Conservation (phyloP, 2,888 invertebrate genomes). For the Zonitis immaculata region DNA sequence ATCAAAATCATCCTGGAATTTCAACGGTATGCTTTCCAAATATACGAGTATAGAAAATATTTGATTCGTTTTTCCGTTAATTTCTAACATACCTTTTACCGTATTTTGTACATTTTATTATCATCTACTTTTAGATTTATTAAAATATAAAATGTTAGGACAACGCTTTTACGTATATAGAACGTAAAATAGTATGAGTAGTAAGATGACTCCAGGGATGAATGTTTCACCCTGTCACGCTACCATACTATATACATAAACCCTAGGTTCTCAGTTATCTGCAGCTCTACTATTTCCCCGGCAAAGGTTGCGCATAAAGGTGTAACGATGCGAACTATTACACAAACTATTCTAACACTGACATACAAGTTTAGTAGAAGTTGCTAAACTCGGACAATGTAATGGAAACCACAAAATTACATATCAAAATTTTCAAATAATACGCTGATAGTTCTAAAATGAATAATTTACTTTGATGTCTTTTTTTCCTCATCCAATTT, state of each 20-base stretch:
- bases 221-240: conserved; percentile 19
- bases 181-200: conserved; percentile 20
- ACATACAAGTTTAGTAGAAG: conserved; percentile 1
- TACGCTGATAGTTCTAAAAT: too few species aligned
- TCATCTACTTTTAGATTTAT: conserved; percentile 13
- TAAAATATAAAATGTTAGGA: conserved; percentile 21
- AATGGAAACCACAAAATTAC: not conserved
- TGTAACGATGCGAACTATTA: conserved; percentile 6
- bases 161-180: conserved; percentile 17
- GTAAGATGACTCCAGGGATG: conserved; percentile 19
- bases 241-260: conserved; percentile 18
- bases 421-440: not conserved
- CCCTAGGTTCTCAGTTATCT: conserved; percentile 17
- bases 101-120: not conserved
- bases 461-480: too few species aligned
- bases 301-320: conserved; percentile 6
- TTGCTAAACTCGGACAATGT: conserved; percentile 3
- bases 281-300: conserved; percentile 10
- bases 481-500: too few species aligned
- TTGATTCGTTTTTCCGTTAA: not conserved
- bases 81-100: not conserved
- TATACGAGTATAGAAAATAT: not conserved
- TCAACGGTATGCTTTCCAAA: conserved; percentile 9
- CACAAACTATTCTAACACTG: conserved; percentile 3
- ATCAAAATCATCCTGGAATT: conserved; percentile 15